These are phyloP conservation scores for Mamestra configurata DNA, from an alignment of 1,140 invertebrate genomes.

Conservation along the genomic window DNA sequence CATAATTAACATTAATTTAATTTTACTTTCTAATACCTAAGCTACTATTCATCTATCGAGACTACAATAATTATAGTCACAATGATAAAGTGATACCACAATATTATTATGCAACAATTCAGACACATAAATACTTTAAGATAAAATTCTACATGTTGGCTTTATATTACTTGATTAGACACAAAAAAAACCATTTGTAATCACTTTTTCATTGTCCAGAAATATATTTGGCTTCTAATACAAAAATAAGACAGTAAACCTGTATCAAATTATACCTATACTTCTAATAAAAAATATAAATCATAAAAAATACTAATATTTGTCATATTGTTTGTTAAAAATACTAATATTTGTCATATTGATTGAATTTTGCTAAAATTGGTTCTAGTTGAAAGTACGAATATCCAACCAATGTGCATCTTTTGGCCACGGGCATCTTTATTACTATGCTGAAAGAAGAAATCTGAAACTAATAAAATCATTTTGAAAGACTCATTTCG, in stretches of 20 bases:
- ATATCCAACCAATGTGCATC: background rate
- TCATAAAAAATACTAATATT: slow-evolving; percentile 11
- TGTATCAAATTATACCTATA: slow-evolving; percentile 5
- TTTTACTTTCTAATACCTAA: background rate
- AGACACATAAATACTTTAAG: too few species aligned
- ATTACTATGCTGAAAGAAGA: too few species aligned
- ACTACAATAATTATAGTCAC: too few species aligned
- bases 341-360: background rate
- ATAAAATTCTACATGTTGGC: too few species aligned
- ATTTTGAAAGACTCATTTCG: too few species aligned
- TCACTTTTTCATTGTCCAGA: background rate
- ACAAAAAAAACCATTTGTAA: background rate
- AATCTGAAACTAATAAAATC: too few species aligned
- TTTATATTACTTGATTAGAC: too few species aligned
- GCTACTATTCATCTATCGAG: background rate
- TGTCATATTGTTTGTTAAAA: too few species aligned
- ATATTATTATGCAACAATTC: too few species aligned
- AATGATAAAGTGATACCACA: too few species aligned
- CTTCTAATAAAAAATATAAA: background rate
- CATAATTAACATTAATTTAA: background rate
- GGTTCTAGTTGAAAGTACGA: background rate
- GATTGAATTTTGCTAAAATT: slow-evolving; percentile 20
- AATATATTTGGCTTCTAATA: slow-evolving; percentile 15
- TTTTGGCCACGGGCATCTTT: too few species aligned
- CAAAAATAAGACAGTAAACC: background rate